A percentile compares a stretch with the other conserved stretches of the same genome.
Conservation (phyloP, 2,888 invertebrate species). For the Limnephilus lunatus region DNA sequence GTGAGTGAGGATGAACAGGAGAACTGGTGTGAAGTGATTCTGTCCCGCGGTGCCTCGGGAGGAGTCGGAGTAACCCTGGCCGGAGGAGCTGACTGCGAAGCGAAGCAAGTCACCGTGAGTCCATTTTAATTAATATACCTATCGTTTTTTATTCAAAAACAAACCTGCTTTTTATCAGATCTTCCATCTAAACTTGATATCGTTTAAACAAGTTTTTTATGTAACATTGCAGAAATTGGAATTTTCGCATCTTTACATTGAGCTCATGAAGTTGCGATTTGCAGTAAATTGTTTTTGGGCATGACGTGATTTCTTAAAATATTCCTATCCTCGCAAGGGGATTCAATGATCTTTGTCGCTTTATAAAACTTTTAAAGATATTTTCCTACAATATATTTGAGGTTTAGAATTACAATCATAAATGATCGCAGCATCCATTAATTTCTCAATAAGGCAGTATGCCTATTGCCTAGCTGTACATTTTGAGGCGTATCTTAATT, state of each 20-base stretch:
- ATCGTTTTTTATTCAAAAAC: not conserved
- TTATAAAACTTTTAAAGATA: not conserved
- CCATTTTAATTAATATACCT: constrained; percentile 25
- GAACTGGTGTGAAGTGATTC: constrained; percentile 68
- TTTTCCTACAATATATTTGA: not conserved
- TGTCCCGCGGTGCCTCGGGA: constrained; percentile 75
- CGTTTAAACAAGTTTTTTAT: constrained; percentile 2
- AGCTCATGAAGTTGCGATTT: not conserved
- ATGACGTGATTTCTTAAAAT: not conserved
- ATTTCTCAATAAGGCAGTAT: not conserved
- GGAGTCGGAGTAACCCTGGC: constrained; percentile 92
- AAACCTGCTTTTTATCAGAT: not conserved
- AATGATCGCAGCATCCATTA: not conserved
- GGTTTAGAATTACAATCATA: not conserved
- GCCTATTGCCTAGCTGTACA: not conserved
- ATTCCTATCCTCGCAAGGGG: not conserved
- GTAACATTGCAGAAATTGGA: not conserved
- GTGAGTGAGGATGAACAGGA: constrained; percentile 56
- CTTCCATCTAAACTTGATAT: constrained; percentile 2
- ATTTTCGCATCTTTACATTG: not conserved
- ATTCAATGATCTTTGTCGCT: not conserved
- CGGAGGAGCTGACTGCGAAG: constrained; percentile 93
- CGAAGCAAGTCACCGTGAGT: constrained; percentile 92
- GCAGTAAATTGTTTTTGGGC: not conserved
- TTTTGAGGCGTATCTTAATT: not conserved